Evolutionary conservation across 2,888 invertebrate species (phyloP), one percentile per base, ranked within the genome.

Genomic region (Meteorus colon): DNA sequence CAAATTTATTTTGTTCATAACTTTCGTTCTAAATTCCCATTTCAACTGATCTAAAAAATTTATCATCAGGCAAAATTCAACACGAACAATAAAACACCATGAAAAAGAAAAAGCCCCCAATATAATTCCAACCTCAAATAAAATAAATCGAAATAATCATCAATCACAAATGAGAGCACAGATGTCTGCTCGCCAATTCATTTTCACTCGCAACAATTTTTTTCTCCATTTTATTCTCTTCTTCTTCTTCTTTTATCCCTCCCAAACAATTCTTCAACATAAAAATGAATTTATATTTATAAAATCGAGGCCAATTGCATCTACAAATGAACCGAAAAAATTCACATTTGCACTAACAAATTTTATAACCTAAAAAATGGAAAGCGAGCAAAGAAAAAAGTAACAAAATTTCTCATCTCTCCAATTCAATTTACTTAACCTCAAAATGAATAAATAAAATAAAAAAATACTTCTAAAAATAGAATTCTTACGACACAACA

Each of bases 281-380:
- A n/a, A 63, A 78, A 81, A 80, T 24, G 24, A 24, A 24, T 24
- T 24, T 24, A 24, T 82, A 82, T 82, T 82, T 81, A 81, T 80
- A 79, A 70, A 74, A 82, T 82, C 80, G 81, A 79, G 82, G 82
- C 79, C 82, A 77, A 24, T 29, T 48, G 55, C 48, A 68, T n/a
- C 2, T 8, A 6, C 12, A 41, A 41, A 24, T 24, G 24, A 24
- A 24, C 24, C 41, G 12, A 41, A 41, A 10, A 24, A 24, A 1
- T 24, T 24, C 24, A 24, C 24, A 24, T 24, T 24, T 24, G 24
- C 1, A 24, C 1, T 1, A 24, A 24, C 24, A 24, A 24, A 24
- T 24, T 24, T n/a, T n/a, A n/a, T n/a, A n/a, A n/a, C n/a, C n/a
- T n/a, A n/a, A 19, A 2, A 1, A 55, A 34, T 6, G 51, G 19